These are phyloP conservation scores for Drosophila sordidula DNA, from an alignment of 2,888 invertebrate genomes.

Conservation along the genomic window DNA sequence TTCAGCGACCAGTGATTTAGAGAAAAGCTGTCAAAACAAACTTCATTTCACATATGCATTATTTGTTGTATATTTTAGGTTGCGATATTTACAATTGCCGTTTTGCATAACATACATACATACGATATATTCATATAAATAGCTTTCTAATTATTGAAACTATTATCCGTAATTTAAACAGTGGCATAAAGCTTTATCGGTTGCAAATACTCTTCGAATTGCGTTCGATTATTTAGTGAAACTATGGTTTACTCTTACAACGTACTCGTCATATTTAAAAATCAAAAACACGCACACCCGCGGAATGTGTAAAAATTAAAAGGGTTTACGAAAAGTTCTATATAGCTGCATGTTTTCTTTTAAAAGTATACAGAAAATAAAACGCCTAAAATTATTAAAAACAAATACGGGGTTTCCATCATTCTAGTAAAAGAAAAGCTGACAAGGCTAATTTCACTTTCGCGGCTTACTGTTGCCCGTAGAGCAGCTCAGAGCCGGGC, in stretches of 20 bases:
- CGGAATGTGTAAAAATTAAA: conserved; percentile 60
- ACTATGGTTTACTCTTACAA: conserved; percentile 22
- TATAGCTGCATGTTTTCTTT: conserved; percentile 22
- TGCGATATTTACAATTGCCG: conserved; percentile 70
- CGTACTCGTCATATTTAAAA: conserved; percentile 13
- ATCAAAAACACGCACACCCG: conserved; percentile 35
- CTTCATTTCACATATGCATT: conserved; percentile 20
- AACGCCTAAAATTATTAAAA: conserved; percentile 23
- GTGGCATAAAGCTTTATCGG: conserved; percentile 64
- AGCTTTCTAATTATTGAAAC: conserved; percentile 63
- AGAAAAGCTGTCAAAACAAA: background rate
- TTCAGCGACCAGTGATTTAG: too few relatives aligned
- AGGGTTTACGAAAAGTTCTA: conserved; percentile 12
- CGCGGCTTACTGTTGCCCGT: conserved; percentile 84
- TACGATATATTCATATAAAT: conserved; percentile 65
- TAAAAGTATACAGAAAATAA: conserved; percentile 41
- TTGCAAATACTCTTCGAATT: conserved; percentile 35
- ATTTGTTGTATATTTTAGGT: conserved; percentile 59
- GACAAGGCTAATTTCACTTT: conserved; percentile 24
- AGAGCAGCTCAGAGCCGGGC: conserved; percentile 88
- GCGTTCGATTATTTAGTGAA: conserved; percentile 25
- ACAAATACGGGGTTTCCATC: conserved; percentile 1
- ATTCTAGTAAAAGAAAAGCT: conserved; percentile 11
- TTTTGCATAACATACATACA: conserved; percentile 59
- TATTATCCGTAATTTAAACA: conserved; percentile 61